Conservation (phyloP, 1,140 invertebrate species). For the Drosophila varians region DNA sequence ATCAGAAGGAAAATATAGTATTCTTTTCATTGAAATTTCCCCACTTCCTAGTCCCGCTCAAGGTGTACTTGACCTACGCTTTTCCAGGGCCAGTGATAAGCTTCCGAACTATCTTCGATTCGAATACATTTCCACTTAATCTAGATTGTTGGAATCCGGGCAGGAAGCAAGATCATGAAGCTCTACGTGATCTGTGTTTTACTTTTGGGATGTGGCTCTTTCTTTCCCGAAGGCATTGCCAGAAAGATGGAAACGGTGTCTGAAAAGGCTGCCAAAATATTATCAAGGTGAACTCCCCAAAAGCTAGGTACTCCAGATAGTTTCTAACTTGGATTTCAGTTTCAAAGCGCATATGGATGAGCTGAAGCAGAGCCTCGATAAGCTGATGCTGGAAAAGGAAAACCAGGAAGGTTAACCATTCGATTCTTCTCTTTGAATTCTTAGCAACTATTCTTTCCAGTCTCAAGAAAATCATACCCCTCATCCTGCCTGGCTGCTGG, state of each 20-base stretch:
- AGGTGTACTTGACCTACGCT: conserved; percentile 43
- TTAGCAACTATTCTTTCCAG: neutral
- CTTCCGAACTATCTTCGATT: neutral
- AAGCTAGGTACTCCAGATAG: neutral
- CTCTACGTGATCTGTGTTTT: conserved; percentile 5
- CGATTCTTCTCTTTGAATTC: neutral
- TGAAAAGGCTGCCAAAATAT: conserved; percentile 24
- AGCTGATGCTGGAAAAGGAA: neutral
- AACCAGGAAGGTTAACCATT: neutral
- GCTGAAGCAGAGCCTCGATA: conserved; percentile 7
- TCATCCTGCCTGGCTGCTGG: conserved; percentile 61
- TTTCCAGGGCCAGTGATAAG: conserved; percentile 40
- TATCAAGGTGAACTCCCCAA: conserved; percentile 8
- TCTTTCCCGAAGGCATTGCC: neutral
- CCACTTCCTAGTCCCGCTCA: conserved; percentile 23
- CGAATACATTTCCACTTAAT: neutral
- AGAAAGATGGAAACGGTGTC: conserved; percentile 2
- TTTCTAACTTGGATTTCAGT: neutral
- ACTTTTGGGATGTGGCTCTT: neutral
- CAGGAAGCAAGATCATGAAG: conserved; percentile 26
- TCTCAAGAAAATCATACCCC: conserved; percentile 12
- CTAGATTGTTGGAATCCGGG: neutral
- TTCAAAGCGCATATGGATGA: conserved; percentile 31
- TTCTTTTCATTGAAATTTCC: conserved; percentile 17
- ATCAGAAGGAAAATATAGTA: conserved; percentile 4